A percentile compares a stretch with the other conserved stretches of the same genome.
These are phyloP conservation scores for Polymixis flavicincta DNA, from an alignment of 2,888 invertebrate species.

Conservation along the genomic window DNA sequence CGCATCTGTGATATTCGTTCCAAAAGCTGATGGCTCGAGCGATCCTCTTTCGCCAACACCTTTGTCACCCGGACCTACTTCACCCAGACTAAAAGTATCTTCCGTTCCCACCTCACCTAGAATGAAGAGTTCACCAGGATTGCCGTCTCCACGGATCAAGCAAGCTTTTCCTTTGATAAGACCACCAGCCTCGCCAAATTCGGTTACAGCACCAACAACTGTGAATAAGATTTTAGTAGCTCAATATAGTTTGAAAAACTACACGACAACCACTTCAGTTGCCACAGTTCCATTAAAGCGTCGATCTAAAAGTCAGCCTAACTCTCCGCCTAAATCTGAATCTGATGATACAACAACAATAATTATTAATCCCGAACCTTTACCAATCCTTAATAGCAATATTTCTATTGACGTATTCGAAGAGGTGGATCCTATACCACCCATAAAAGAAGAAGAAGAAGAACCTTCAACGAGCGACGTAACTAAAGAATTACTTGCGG, in stretches of 20 bases:
- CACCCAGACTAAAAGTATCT: constrained; percentile 91
- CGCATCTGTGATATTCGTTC: constrained; percentile 97
- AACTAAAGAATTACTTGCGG: constrained; percentile 83
- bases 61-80: constrained; percentile 91
- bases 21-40: constrained; percentile 93
- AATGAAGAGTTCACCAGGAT: constrained; percentile 93
- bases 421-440: constrained; percentile 85
- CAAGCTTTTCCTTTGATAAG: constrained; percentile 92
- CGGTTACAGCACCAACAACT: constrained; percentile 87
- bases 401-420: constrained; percentile 83
- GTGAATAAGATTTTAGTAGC: constrained; percentile 91
- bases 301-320: constrained; percentile 87
- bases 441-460: constrained; percentile 85
- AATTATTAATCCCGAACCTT: constrained; percentile 75
- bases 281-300: constrained; percentile 79
- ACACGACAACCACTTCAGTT: constrained; percentile 80
- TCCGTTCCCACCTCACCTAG: constrained; percentile 95
- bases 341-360: constrained; percentile 82
- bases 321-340: constrained; percentile 87
- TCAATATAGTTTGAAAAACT: constrained; percentile 90
- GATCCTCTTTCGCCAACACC: constrained; percentile 91
- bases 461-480: constrained; percentile 82
- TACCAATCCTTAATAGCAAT: constrained; percentile 77
- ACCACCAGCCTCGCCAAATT: constrained; percentile 91
- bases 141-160: constrained; percentile 92